Evolutionary conservation across 53 echinoderm and acorn worm genomes (phyloP), one percentile per base, ranked within the genome.

Genomic region (Crossaster papposus): DNA sequence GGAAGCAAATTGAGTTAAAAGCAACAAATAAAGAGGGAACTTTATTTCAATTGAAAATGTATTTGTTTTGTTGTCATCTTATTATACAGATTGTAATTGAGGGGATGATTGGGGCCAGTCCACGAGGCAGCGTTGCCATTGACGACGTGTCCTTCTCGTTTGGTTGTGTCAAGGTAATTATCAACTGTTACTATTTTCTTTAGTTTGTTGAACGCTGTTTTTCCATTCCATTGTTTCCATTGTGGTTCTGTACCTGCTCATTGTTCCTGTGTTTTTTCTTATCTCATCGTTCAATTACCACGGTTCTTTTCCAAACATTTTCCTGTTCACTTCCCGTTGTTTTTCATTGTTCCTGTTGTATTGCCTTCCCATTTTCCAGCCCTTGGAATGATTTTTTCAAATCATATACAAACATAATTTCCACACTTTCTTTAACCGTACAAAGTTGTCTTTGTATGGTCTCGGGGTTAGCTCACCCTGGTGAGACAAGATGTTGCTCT

Each of bases 81-180:
- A 17, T 31, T n/a, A n/a, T n/a, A 3, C 36, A 96, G 95, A 86
- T 96, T 53, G 92, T 96, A 9, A 88, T 95, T 81, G 96, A 96
- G 86, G 96, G 90, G 12, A 64, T 93, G 55, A 77, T 89, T 31
- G 96, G 96, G 17, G 38, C 76, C 12, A 92, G 93, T 89, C 84
- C 92, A 54, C 89, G 75, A 20, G 84, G 94, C 14, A 93, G 93
- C 51, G 91, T 96, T 29, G 92, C 95, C 26, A 90, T 96, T 22
- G 96, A 96, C 82, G 96, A 96, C 76, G 86, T 96, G 34, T 88
- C 92, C 28, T 84, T 95, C 36, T 89, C 94, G 51, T 64, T 64
- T 64, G 92, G 90, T 2, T 88, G 82, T 72, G 11, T 76, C 35
- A 79, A 51, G 50, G 94, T 92, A 78, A 91, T 79, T 30, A 68